Evolutionary conservation across 2,888 invertebrate genomes (phyloP), one percentile per base, ranked within the genome.

Genomic region (Sarcophaga subvicina): DNA sequence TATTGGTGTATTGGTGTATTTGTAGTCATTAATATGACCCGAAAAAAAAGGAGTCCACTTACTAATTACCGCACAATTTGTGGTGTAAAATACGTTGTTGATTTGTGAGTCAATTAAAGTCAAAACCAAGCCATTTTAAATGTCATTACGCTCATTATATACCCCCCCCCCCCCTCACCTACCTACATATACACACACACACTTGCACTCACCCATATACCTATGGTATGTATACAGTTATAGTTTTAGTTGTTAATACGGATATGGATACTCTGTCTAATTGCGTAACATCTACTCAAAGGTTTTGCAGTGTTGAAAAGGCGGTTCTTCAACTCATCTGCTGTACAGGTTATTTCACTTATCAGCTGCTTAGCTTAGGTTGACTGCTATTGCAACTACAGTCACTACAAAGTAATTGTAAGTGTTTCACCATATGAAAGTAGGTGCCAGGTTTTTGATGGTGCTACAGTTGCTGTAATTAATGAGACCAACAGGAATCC

Each of bases 51-150:
- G 64, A 87, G 87, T 84, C 85, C 84, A 87, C 76, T 87, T 88
- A 89, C 90, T 90, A 90, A 91, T 90, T 91, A 91, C 90, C 91
- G 90, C 90, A 90, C 89, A 90, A 90, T 91, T 91, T 90, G 90
- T 89, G 90, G 90, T 90, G 89, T 88, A 89, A 91, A 91, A 91
- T 91, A 91, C 91, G 91, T 90, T 89, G 90, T 91, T 92, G 92
- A 92, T 92, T 92, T 92, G 92, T 92, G 92, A 92, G 91, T 92
- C 92, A 91, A 92, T 92, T 92, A 92, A 92, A 92, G 91, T 91
- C 91, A 91, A 90, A 90, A 89, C 89, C 91, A 91, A 90, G 88
- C 91, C 70, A 83, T 86, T 86, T 86, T 81, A 83, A 84, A 83
- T 85, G 85, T 82, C 85, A 86, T 88, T 83, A 81, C 60, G 69